Evolutionary conservation across 2,888 invertebrate species (phyloP), one percentile per base, ranked within the genome.

Genomic region (Arctia plantaginis): DNA sequence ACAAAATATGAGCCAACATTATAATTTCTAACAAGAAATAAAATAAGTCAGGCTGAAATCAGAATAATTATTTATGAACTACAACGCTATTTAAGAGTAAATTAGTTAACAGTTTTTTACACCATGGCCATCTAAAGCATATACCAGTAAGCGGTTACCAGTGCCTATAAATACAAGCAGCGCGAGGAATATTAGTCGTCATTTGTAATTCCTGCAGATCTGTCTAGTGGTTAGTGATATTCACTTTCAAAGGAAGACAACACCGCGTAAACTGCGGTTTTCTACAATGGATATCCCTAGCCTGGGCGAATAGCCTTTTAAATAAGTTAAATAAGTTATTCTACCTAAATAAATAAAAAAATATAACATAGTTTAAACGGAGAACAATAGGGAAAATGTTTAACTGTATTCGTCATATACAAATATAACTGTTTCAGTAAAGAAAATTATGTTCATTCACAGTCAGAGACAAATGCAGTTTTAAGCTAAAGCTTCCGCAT

Each of bases 401-500:
- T 62, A 44, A n/a, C 30, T 30, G 67, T 67, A 30, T 30, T 44
- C 27, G 10, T 30, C 62, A 33, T n/a, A 30, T 30, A 62, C 62
- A 18, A 30, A 62, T 7, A 7, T 62, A 62, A 67, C 41, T 23
- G 39, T 69, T 41, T 47, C 13, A 15, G 47, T n/a, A 44, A 44
- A 35, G 44, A 66, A 51, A 72, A 72, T 72, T 72, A 69, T 66
- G 47, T 62, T 75, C 59, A 75, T 59, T 66, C 72, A 39, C 72
- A 66, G 75, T 66, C 35, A 66, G 75, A 64, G 75, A 72, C 66
- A 33, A 51, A 35, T 71, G 65, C 51, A 74, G 55, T 65, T 71
- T 73, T 75, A 47, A 76, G 68, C 44, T 65, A 18, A 23, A 55
- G 39, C 73, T 81, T 81, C 85, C 84, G 86, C 86, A 84, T 85